Conservation (phyloP, 2,113 vertebrate genomes). For the Trematocara stigmaticum region DNA sequence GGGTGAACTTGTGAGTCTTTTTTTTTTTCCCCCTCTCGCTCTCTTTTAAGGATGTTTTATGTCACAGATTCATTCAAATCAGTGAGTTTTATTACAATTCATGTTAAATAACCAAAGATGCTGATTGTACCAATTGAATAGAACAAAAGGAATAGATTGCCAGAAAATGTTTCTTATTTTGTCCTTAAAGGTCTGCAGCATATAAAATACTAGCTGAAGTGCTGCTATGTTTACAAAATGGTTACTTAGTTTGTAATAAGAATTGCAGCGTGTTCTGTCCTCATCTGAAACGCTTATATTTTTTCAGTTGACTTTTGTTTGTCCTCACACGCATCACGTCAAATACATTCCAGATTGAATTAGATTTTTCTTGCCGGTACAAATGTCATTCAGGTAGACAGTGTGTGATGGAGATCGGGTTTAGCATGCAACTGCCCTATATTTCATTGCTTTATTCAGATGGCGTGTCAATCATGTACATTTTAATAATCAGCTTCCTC, state of each 20-base stretch:
- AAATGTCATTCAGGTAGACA: not conserved
- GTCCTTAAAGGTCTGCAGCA: not conserved
- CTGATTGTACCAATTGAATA: not conserved
- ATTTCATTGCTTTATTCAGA: not conserved
- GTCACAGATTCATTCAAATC: not conserved
- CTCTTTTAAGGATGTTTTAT: not conserved
- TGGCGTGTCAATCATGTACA: not conserved
- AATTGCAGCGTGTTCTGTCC: not conserved
- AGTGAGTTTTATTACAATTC: not conserved
- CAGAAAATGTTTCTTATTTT: not conserved
- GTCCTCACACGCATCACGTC: not conserved
- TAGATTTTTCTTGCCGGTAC: not conserved
- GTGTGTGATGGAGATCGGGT: not conserved
- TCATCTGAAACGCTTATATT: not conserved
- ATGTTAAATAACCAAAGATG: not conserved
- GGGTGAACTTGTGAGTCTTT: conserved; percentile 88
- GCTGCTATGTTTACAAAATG: not conserved
- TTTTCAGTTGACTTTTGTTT: not conserved
- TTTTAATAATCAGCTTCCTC: not conserved
- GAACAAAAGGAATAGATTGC: not conserved
- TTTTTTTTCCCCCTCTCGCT: not conserved
- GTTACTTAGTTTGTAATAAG: not conserved
- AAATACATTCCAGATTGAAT: not conserved
- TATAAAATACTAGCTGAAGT: not conserved
- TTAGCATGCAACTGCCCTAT: not conserved